Percentiles rank a stretch among this genome's conserved stretches.
Evolutionary conservation across 92 coral and sea anemone genomes (phyloP).

Genomic region (Phenganax subtilis): DNA sequence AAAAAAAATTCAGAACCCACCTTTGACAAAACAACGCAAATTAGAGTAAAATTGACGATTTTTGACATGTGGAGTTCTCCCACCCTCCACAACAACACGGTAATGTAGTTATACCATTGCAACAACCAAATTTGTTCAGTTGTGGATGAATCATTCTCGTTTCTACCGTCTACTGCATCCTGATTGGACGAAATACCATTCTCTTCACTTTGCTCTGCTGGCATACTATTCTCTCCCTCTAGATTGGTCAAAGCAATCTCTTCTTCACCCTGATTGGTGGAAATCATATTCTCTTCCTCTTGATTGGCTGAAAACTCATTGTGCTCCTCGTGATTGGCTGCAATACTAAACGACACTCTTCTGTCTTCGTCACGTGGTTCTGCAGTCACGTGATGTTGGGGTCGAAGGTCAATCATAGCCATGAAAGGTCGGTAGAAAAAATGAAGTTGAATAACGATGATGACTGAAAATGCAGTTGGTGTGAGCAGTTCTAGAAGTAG

Average conservation of each 20-base stretch:
- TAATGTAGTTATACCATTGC: slow-evolving; percentile 66
- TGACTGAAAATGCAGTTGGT: slow-evolving; percentile 93
- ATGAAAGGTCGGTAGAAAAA: slow-evolving; percentile 94
- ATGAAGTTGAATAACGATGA: slow-evolving; percentile 90
- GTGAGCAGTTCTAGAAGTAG: slow-evolving; percentile 82
- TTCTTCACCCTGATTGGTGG: slow-evolving; percentile 17
- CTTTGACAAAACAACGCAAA: slow-evolving; percentile 90
- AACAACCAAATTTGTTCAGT: slow-evolving; percentile 19
- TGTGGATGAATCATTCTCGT: slow-evolving; percentile 19
- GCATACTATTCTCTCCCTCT: background rate
- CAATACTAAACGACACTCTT: slow-evolving; percentile 33
- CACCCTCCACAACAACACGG: slow-evolving; percentile 86
- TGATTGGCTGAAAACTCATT: too few species aligned
- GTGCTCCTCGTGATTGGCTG: slow-evolving; percentile 24
- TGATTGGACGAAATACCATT: slow-evolving; percentile 22
- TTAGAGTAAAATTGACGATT: slow-evolving; percentile 73
- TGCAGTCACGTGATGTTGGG: slow-evolving; percentile 45
- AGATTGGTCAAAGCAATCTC: slow-evolving; percentile 1
- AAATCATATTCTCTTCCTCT: slow-evolving; percentile 11
- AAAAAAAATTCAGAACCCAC: slow-evolving; percentile 42
- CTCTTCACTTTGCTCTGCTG: background rate
- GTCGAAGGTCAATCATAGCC: slow-evolving; percentile 92
- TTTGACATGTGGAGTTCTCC: slow-evolving; percentile 92
- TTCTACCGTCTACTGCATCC: slow-evolving; percentile 25
- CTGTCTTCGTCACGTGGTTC: slow-evolving; percentile 19